Evolutionary conservation across 1,140 invertebrate genomes (phyloP), one percentile per base, ranked within the genome.

Genomic region (Adoxophyes honmai): DNA sequence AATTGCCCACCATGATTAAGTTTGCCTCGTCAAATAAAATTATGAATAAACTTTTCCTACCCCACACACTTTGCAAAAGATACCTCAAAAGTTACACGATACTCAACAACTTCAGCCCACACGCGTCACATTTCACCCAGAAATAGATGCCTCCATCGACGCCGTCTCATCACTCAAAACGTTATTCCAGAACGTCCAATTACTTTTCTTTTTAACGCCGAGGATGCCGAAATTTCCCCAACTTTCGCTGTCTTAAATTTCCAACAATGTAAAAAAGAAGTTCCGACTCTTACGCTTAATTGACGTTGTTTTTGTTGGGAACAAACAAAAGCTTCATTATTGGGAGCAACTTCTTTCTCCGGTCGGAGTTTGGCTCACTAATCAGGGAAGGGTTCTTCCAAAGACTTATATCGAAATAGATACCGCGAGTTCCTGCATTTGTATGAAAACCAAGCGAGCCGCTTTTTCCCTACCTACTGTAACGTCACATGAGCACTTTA

Each of bases 271-370:
- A 48, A 48, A 48, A 48, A 48, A 0, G 42, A 33, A 33, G 42
- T 48, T 33, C 42, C 18, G 21, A 48, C 42, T 48, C 42, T 48
- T 48, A 48, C 42, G 42, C 42, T 48, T 48, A 48, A 48, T 48
- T 48, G 42, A 33, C 42, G 42, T 48, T 48, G 42, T 48, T 48
- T 48, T 48, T 48, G 42, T 48, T 48, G 18, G 10, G 18, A 33
- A 48, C 39, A 44, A 48, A 48, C 42, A 48, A 48, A 48, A 48
- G 42, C 16, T 48, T 48, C 42, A 48, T 48, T 48, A 48, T 48
- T 48, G 18, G 42, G 42, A 48, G 28, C 21, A 48, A 48, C 42
- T 48, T 48, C 42, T 48, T 48, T 48, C 21, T 48, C 42, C 42
- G 13, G 21, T 28, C 39, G 42, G 42, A 48, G 42, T 28, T 48